A percentile compares a stretch with the other conserved stretches of the same genome.
phyloP scores from a whole-genome alignment of 2,113 vertebrate genomes.

The Rhinopomastus cyanomelas region DNA sequence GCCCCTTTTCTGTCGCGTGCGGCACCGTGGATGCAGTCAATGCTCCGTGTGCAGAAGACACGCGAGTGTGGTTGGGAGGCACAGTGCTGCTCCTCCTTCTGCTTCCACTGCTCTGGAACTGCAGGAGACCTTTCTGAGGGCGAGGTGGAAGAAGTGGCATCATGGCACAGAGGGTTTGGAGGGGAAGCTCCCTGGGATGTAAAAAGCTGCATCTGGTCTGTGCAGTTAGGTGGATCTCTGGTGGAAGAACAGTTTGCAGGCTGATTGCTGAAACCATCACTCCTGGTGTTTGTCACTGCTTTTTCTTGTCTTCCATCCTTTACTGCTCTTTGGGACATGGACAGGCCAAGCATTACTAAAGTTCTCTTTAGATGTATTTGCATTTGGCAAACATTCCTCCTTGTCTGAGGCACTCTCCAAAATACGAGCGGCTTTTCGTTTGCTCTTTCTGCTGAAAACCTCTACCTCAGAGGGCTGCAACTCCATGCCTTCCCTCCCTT shows the following conservation, averaged over 20 bases:
- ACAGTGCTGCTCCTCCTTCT: neutral
- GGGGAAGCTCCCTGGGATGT: neutral
- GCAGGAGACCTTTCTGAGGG: neutral
- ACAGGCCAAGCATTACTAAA: neutral
- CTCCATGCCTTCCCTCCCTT: constrained; percentile 65
- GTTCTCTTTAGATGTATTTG: neutral
- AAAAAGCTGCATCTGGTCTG: neutral
- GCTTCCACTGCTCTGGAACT: neutral
- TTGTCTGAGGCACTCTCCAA: neutral
- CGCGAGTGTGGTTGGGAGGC: neutral
- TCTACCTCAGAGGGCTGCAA: constrained; percentile 35
- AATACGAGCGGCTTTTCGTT: neutral
- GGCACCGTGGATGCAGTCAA: rapidly evolving
- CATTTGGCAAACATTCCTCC: neutral
- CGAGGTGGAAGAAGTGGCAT: neutral
- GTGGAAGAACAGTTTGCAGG: neutral
- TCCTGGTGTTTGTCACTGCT: neutral
- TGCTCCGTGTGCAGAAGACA: rapidly evolving
- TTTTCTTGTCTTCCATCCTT: neutral
- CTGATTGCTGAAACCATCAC: neutral
- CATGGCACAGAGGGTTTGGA: neutral
- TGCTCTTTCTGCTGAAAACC: neutral
- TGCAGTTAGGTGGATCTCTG: neutral
- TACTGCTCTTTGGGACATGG: neutral
- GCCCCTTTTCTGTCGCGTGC: neutral